These are phyloP conservation scores for Tychaedon coryphoeus DNA, from an alignment of 2,113 vertebrate genomes.

Conservation along the genomic window DNA sequence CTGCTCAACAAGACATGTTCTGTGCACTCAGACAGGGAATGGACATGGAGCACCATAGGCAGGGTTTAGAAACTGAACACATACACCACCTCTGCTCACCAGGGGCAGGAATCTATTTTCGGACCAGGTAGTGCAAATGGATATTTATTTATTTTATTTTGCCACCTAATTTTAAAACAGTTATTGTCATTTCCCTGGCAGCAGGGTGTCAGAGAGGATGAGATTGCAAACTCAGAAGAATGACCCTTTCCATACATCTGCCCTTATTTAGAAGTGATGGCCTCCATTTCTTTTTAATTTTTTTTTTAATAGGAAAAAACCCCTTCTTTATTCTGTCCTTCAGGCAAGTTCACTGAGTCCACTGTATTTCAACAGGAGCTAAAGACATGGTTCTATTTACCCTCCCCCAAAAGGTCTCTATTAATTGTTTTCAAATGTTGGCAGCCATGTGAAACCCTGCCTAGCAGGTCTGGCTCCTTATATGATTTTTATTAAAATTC, in stretches of 20 bases:
- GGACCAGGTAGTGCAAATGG: neutral
- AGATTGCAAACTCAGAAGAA: neutral
- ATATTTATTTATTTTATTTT: slow-evolving; percentile 31
- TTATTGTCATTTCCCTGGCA: slow-evolving; percentile 16
- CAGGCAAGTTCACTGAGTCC: slow-evolving; percentile 67
- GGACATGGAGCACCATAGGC: neutral
- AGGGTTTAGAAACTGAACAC: neutral
- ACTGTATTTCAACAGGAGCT: slow-evolving; percentile 69
- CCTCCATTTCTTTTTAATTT: neutral
- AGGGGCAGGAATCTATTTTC: neutral
- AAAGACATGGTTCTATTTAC: slow-evolving; percentile 52
- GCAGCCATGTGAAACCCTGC: slow-evolving; percentile 73
- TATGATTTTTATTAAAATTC: slow-evolving; percentile 81
- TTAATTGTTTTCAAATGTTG: slow-evolving; percentile 78
- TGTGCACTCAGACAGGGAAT: neutral
- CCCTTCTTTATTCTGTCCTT: slow-evolving; percentile 18
- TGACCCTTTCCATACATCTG: neutral
- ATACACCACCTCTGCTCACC: neutral
- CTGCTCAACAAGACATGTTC: fast-evolving
- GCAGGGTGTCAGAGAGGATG: neutral
- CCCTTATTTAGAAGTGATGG: slow-evolving; percentile 34
- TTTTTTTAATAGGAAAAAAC: neutral
- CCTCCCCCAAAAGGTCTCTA: slow-evolving; percentile 59
- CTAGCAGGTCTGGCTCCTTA: slow-evolving; percentile 68
- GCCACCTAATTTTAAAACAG: slow-evolving; percentile 16